These are phyloP conservation scores for Hirudinaria manillensis DNA, from an alignment of 2,888 invertebrate species.

Conservation along the genomic window DNA sequence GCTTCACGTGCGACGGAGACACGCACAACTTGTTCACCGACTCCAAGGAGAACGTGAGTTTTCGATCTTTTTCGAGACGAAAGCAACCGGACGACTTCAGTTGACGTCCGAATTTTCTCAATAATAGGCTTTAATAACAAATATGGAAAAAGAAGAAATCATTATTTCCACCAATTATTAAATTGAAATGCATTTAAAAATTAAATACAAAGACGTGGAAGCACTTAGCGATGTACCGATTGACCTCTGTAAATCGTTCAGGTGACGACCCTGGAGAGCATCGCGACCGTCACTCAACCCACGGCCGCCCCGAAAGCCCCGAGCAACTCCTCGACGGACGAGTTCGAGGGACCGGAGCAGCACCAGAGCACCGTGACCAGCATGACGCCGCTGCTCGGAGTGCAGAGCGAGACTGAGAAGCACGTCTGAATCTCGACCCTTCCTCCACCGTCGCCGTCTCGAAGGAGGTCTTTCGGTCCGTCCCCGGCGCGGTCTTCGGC, in stretches of 20 bases:
- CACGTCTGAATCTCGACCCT: background rate
- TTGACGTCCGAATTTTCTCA: background rate
- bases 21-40: background rate
- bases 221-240: too few species aligned
- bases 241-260: background rate
- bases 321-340: conserved; percentile 8
- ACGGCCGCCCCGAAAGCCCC: background rate
- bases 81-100: background rate
- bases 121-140: background rate
- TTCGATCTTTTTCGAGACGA: background rate
- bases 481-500: too few species aligned
- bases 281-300: background rate
- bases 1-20: conserved; percentile 2
- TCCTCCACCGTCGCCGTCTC: too few species aligned
- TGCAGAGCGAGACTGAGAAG: background rate
- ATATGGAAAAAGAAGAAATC: too few species aligned
- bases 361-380: conserved; percentile 28
- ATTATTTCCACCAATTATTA: too few species aligned
- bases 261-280: background rate
- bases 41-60: conserved; percentile 20
- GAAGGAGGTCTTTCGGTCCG: too few species aligned
- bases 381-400: conserved; percentile 15
- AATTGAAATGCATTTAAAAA: too few species aligned
- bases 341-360: conserved; percentile 14
- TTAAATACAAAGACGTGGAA: too few species aligned